Conservation (phyloP, 1,140 invertebrate species). For the Hypsibius dujardini region DNA sequence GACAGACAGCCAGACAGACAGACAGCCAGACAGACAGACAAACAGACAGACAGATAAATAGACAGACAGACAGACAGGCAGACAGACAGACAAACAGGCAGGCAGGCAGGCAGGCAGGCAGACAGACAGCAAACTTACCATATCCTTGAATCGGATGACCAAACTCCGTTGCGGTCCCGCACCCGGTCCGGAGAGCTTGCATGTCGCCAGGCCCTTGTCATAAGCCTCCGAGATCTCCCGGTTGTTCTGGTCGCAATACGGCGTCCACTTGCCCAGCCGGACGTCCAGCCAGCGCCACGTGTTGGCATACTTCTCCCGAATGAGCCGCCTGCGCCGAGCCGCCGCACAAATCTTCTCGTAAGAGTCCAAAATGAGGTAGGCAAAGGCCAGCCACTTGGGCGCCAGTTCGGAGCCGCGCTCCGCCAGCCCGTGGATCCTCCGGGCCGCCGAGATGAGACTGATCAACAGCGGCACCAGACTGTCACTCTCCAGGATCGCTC, state of each 20-base stretch:
- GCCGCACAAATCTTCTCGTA: conserved; percentile 58
- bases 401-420: neutral
- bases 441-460: conserved; percentile 15
- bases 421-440: conserved; percentile 5
- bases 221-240: conserved; percentile 66
- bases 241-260: conserved; percentile 54
- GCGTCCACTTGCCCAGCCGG: conserved; percentile 57
- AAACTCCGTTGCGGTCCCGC: neutral
- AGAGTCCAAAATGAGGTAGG: conserved; percentile 57
- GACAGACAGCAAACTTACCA: neutral
- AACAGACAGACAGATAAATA: too few species aligned
- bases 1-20: too few species aligned
- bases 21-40: too few species aligned
- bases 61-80: too few species aligned
- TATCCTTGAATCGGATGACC: conserved; percentile 17
- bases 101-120: too few species aligned
- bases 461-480: conserved; percentile 10
- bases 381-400: conserved; percentile 59
- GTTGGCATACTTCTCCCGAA: conserved; percentile 37
- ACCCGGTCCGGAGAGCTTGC: neutral
- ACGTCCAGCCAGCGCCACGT: conserved; percentile 72
- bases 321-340: conserved; percentile 48
- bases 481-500: neutral
- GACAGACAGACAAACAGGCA: too few species aligned
- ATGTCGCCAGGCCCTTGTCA: conserved; percentile 28